Percentiles rank a stretch among this genome's conserved stretches.
Evolutionary conservation across 1,140 invertebrate species (phyloP).

Genomic region (Babylonia areolata): DNA sequence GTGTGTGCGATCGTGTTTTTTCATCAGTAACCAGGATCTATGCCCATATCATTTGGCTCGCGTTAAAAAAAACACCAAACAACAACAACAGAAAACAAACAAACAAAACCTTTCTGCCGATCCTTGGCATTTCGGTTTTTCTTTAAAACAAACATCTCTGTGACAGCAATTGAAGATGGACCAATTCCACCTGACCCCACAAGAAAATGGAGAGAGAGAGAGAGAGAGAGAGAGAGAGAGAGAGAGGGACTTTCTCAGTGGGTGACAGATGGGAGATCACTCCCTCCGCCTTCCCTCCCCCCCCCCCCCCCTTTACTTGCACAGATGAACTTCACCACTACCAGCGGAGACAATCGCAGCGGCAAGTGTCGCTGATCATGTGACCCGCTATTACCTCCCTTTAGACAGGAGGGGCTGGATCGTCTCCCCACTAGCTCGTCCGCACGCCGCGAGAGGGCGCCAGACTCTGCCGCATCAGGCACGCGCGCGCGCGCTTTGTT

Average conservation of each 20-base stretch:
- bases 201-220: too few relatives aligned
- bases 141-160: too few relatives aligned
- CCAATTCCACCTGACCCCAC: too few relatives aligned
- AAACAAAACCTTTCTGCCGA: too few relatives aligned
- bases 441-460: background rate
- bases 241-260: background rate
- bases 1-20: too few relatives aligned
- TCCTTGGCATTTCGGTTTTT: too few relatives aligned
- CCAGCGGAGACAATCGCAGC: constrained; percentile 9
- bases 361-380: constrained; percentile 19
- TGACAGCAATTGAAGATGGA: too few relatives aligned
- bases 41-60: too few relatives aligned
- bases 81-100: too few relatives aligned
- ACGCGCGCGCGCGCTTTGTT: constrained; percentile 26
- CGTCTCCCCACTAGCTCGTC: background rate
- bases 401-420: background rate
- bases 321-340: background rate
- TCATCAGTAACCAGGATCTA: too few relatives aligned
- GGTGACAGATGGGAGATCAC: background rate
- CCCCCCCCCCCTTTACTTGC: background rate
- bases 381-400: background rate
- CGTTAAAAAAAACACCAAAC: too few relatives aligned
- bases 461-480: background rate
- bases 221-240: too few relatives aligned
- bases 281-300: background rate